Base-by-base conservation (phyloP, 1,140 invertebrate genomes). In the Polypedilum vanderplanki region DNA sequence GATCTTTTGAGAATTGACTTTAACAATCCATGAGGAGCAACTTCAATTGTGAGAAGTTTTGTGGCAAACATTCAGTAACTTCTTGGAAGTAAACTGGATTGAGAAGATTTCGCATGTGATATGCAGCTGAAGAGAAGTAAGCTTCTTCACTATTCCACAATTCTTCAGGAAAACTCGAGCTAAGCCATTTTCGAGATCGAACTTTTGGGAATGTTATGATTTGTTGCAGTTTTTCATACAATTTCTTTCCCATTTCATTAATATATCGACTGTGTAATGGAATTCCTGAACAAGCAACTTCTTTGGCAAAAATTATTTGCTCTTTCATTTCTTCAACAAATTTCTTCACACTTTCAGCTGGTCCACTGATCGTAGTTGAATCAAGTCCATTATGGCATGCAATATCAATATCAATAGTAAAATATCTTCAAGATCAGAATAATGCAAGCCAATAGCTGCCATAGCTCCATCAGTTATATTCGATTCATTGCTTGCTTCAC, bases 51-150 rank as follows among this genome's bases (percentile, higher is more conserved):
- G 20, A 93, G 83, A 0, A 92, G 79, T 93, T 87, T 15, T 82
- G 81, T 0, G 91, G 91, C n/a, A 95, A 87, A 73, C 89, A 83
- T 70, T 83, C 83, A 0, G 89, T 78, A 1, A 87, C 89, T 80
- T 93, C 90, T 78, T 92, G 88, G 77, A 94, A 94, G 1, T 91
- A 79, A 1, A 93, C 92, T 0, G 90, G 87, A 76, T 85, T 65
- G 76, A 93, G 82, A 1, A 95, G 83, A 83, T 95, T 96, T 80
- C 95, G 94, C 0, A 92, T 92, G 79, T 93, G 91, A 79, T 96
- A 96, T 77, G 91, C 90, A 0, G 93, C 88, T 0, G 91, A 94
- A 0, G 88, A 92, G 41, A 85, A 82, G 75, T 86, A 83, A 1
- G 91, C 89, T 2, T 85, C 77, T 0, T 88, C 81, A 0, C 85